These are phyloP conservation scores for Miltochrista miniata DNA, from an alignment of 2,888 invertebrate species.

Conservation along the genomic window DNA sequence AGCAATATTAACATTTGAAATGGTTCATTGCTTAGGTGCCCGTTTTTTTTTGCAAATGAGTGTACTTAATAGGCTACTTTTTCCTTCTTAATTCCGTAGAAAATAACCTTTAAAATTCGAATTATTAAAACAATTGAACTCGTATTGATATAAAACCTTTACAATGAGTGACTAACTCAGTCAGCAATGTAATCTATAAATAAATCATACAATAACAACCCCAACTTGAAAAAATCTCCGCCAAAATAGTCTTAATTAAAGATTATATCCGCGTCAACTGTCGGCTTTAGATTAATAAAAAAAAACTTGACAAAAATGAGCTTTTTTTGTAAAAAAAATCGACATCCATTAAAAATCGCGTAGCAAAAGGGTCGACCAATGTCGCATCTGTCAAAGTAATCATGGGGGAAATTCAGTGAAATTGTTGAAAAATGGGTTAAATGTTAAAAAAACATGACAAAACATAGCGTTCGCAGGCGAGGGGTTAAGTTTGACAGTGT, in stretches of 20 bases:
- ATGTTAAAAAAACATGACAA: slow-evolving; percentile 68
- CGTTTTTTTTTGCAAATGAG: too few species aligned
- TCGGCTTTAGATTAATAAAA: slow-evolving; percentile 76
- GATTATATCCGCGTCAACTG: slow-evolving; percentile 83
- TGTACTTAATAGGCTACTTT: too few species aligned
- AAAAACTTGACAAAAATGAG: slow-evolving; percentile 59
- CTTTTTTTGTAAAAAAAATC: slow-evolving; percentile 61
- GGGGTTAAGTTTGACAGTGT: slow-evolving; percentile 56
- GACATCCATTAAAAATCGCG: slow-evolving; percentile 77
- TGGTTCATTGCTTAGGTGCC: too few species aligned
- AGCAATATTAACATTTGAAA: too few species aligned
- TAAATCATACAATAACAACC: slow-evolving; percentile 68
- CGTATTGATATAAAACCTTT: too few species aligned
- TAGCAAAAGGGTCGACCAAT: slow-evolving; percentile 60
- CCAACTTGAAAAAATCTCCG: slow-evolving; percentile 49
- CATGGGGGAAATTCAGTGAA: slow-evolving; percentile 65
- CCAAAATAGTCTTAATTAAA: slow-evolving; percentile 80
- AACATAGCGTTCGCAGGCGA: slow-evolving; percentile 52
- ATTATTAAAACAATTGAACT: too few species aligned
- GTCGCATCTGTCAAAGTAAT: slow-evolving; percentile 72
- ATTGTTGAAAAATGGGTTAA: slow-evolving; percentile 82
- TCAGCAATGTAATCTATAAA: slow-evolving; percentile 52
- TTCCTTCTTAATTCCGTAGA: too few species aligned
- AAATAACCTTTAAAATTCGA: too few species aligned
- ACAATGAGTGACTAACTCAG: slow-evolving; percentile 12